phyloP scores from a whole-genome alignment of 2,113 vertebrate genomes.

The Gallinago paraguaiae region DNA sequence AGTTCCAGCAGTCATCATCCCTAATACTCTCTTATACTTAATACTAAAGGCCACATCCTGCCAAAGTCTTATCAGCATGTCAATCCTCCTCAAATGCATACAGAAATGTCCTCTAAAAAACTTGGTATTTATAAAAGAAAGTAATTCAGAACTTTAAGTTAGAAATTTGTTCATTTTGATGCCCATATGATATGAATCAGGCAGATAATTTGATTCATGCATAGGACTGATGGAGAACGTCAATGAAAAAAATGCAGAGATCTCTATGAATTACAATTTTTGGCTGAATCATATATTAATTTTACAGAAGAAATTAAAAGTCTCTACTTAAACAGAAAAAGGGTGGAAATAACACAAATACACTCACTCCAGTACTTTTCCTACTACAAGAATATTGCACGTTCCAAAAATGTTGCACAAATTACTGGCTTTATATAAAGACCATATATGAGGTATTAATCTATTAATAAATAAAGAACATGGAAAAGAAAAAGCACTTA shows the following conservation, averaged over 20 bases:
- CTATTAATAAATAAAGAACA: conserved; percentile 75
- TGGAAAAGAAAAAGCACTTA: conserved; percentile 54
- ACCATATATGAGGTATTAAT: conserved; percentile 80
- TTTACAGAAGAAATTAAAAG: conserved; percentile 58
- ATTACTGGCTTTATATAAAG: conserved; percentile 76
- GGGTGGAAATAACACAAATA: neutral
- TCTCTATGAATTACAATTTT: neutral
- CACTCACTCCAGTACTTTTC: conserved; percentile 45
- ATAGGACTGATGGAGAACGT: conserved; percentile 62
- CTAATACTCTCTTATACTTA: neutral
- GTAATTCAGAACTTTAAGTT: neutral
- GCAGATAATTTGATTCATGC: conserved; percentile 1
- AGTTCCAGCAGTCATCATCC: neutral
- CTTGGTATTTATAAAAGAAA: neutral
- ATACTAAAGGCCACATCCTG: neutral
- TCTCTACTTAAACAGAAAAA: conserved; percentile 60
- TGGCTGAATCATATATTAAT: conserved; percentile 33
- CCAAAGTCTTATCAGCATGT: neutral
- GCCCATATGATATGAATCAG: conserved; percentile 2
- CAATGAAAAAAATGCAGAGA: conserved; percentile 51
- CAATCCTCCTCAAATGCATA: neutral
- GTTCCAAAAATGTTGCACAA: conserved; percentile 69
- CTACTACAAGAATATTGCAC: conserved; percentile 80
- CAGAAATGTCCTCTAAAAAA: neutral
- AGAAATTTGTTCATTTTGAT: conserved; percentile 62